phyloP scores from a whole-genome alignment of 2,888 invertebrate genomes.

The Megastigmus dorsalis region DNA sequence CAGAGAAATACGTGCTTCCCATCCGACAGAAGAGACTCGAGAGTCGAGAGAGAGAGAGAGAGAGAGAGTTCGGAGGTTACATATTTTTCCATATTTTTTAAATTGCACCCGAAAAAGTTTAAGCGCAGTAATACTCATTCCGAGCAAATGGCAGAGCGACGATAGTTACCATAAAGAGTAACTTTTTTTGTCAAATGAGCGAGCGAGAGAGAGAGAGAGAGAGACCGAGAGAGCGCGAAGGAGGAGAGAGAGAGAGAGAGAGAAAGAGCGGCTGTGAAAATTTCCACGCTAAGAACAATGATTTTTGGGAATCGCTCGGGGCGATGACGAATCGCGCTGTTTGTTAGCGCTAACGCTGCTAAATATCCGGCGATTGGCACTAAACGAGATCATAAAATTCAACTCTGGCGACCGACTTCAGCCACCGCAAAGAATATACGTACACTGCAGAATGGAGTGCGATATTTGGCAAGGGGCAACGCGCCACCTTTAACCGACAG shows the following conservation, averaged over 20 bases:
- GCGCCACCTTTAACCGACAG: background rate
- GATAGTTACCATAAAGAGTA: conserved; percentile 25
- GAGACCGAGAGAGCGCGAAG: too few species aligned
- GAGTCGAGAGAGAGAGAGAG: too few species aligned
- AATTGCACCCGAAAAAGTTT: background rate
- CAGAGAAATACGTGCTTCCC: background rate
- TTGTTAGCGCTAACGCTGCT: conserved; percentile 6
- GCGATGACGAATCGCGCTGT: too few species aligned
- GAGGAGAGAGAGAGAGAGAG: too few species aligned
- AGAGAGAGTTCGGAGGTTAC: conserved; percentile 17
- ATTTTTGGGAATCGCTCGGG: too few species aligned
- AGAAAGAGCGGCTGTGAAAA: too few species aligned
- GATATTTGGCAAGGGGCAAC: conserved; percentile 41
- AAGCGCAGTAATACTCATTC: conserved; percentile 18
- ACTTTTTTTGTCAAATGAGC: conserved; percentile 14
- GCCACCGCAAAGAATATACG: conserved; percentile 5
- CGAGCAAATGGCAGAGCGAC: background rate
- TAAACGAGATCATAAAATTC: conserved; percentile 24
- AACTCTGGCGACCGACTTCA: conserved; percentile 6
- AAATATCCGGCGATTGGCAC: conserved; percentile 9
- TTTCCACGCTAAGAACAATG: too few species aligned
- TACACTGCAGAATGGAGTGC: conserved; percentile 26
- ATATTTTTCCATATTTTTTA: conserved; percentile 13
- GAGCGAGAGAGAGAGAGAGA: background rate
- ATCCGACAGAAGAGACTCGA: background rate